Base-by-base conservation (phyloP, 1,140 invertebrate genomes). In the Drosophila ironensis region DNA sequence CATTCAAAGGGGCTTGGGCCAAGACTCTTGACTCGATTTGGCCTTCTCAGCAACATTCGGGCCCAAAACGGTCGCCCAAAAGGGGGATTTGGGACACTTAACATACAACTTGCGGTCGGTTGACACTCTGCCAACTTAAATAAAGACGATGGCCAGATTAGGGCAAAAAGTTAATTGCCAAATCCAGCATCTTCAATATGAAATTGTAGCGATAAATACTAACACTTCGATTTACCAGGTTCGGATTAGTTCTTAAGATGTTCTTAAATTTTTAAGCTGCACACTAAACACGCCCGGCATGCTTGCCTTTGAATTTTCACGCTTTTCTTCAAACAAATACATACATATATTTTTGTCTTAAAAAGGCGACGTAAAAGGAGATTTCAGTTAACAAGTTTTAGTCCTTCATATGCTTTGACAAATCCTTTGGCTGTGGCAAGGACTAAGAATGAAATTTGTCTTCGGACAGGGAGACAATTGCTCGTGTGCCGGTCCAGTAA, bases 351-450 rank as follows among this genome's bases (percentile, higher is more conserved):
- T 37, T 17, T 54, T 41, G 14, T 27, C 17, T 12, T 12, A 59
- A 54, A 54, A 38, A 27, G 9, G 11, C 11, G 12, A 33, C 5
- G 6, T 33, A 56, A 60, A 41, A 56, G 20, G 24, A 66, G 61
- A 68, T 68, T 68, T 54, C 63, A 68, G 48, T 67, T 68, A 68
- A 53, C 64, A 67, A 67, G 64, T 68, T 68, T 68, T 45, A 67
- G 56, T 60, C 56, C 64, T 67, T 67, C 64, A 67, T 68, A 68
- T 68, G 64, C 64, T 68, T 54, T 54, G 48, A 68, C 64, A 68
- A 66, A 68, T 68, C 64, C 64, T 68, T 53, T 45, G 63, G 61
- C 56, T 60, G 52, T 42, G 56, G 56, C 51, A 35, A 44, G 56
- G 51, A 57, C 59, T 40, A 61, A 68, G 61, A 67, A 67, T 68